Evolutionary conservation across 35 echinoderm and acorn worm species (phyloP).

Genomic region (Apostichopus japonicus): DNA sequence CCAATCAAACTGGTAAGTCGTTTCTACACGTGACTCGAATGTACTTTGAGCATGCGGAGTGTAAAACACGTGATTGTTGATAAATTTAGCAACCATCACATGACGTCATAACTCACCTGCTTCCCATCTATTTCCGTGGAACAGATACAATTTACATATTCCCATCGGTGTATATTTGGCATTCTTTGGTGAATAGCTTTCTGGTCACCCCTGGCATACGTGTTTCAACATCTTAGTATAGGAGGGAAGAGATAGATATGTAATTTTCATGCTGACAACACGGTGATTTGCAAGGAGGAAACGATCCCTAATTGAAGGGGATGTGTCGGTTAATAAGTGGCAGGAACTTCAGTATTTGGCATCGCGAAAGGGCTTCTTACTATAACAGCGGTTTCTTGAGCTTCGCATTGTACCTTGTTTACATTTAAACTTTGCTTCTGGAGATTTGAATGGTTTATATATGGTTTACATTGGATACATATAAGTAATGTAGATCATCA

Average conservation of each 20-base stretch:
- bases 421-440: too few species aligned
- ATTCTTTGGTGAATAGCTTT: not conserved
- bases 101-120: not conserved
- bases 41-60: too few species aligned
- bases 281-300: not conserved
- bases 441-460: too few species aligned
- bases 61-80: too few species aligned
- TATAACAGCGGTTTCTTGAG: too few species aligned
- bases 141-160: not conserved
- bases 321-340: slow-evolving; percentile 21
- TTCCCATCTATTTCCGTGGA: not conserved
- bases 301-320: slow-evolving; percentile 23
- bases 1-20: too few species aligned
- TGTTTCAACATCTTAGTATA: not conserved
- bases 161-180: not conserved
- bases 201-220: not conserved
- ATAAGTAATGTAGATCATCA: too few species aligned
- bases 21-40: too few species aligned
- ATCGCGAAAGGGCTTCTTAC: too few species aligned
- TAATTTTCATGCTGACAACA: not conserved
- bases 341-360: slow-evolving; percentile 5
- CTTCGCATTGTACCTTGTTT: too few species aligned
- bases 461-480: too few species aligned
- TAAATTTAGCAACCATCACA: not conserved
- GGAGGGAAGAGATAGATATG: not conserved